These are phyloP conservation scores for Spodoptera littoralis DNA, from an alignment of 2,888 invertebrate species.

Conservation along the genomic window DNA sequence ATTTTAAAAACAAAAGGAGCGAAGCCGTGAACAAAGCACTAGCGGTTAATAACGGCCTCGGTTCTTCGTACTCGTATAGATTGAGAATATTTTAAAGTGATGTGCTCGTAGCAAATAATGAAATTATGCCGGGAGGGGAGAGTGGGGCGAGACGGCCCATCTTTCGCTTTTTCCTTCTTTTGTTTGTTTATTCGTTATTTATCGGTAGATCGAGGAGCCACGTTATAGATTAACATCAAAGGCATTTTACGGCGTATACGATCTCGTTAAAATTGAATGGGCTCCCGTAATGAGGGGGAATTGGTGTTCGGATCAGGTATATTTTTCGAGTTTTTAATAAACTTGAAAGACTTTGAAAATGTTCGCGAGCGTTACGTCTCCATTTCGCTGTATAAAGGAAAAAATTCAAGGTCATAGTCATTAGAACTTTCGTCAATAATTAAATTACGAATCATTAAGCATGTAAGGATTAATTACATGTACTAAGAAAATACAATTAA, in stretches of 20 bases:
- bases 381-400: conserved; percentile 20
- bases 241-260: conserved; percentile 68
- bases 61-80: conserved; percentile 61
- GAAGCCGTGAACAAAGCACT: conserved; percentile 43
- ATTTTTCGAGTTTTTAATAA: conserved; percentile 48
- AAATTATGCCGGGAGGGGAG: conserved; percentile 71
- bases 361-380: conserved; percentile 24
- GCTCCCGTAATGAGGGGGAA: conserved; percentile 65
- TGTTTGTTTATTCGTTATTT: conserved; percentile 83
- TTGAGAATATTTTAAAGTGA: conserved; percentile 73
- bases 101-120: conserved; percentile 76
- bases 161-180: conserved; percentile 71
- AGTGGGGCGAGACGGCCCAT: conserved; percentile 53
- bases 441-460: too few relatives aligned
- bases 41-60: conserved; percentile 51
- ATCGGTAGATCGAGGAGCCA: conserved; percentile 79
- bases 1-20: conserved; percentile 28
- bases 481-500: neutral
- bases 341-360: conserved; percentile 42
- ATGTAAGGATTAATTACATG: neutral
- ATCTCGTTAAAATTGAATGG: conserved; percentile 79
- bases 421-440: too few relatives aligned
- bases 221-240: conserved; percentile 83
- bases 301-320: conserved; percentile 59
- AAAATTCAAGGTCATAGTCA: too few relatives aligned